phyloP scores from a whole-genome alignment of 2,888 invertebrate species.

The Augiades crinisus region DNA sequence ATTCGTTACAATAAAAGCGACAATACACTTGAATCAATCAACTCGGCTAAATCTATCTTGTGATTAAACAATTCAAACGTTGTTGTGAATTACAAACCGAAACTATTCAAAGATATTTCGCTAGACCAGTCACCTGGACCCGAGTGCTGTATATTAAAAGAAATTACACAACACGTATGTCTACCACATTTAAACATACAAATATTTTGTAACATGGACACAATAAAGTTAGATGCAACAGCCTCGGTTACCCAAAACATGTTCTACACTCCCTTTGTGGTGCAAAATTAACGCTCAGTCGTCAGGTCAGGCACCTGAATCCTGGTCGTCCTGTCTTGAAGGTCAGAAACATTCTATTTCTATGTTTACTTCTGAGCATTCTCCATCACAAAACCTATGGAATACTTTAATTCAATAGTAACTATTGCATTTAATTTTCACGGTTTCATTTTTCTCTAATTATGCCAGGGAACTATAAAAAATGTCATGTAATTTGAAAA shows the following conservation, averaged over 20 bases:
- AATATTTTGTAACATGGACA: slow-evolving; percentile 48
- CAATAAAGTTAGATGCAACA: slow-evolving; percentile 52
- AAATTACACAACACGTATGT: slow-evolving; percentile 43
- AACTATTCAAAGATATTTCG: not conserved
- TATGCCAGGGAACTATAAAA: no score
- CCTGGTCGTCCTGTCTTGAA: no score
- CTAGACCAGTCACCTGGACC: slow-evolving; percentile 45
- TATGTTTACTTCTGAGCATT: no score
- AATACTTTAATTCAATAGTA: no score
- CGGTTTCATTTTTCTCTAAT: no score
- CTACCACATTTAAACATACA: slow-evolving; percentile 45
- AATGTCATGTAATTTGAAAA: no score
- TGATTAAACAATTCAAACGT: not conserved
- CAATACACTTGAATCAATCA: not conserved
- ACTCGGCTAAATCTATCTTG: not conserved
- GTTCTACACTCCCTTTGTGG: slow-evolving; percentile 13
- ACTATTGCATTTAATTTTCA: no score
- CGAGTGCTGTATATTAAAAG: slow-evolving; percentile 47
- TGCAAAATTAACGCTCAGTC: slow-evolving; percentile 35
- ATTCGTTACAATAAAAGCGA: not conserved
- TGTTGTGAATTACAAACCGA: not conserved
- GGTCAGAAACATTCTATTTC: no score
- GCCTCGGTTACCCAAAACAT: slow-evolving; percentile 47
- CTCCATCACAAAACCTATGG: no score
- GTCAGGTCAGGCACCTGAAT: no score